These are phyloP conservation scores for Cryptus viduatorius DNA, from an alignment of 2,888 invertebrate genomes.

Conservation along the genomic window DNA sequence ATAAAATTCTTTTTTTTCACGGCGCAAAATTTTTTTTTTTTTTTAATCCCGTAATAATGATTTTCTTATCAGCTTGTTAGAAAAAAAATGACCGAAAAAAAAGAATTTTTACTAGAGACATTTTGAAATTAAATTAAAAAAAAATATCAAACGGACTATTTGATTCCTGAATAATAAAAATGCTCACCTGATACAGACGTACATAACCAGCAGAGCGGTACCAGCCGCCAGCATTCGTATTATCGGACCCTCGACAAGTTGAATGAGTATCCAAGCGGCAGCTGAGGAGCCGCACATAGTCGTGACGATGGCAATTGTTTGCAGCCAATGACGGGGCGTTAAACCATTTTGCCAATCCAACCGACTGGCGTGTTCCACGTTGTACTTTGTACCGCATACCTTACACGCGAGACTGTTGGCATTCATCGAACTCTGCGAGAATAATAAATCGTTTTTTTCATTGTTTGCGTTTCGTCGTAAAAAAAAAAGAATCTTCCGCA, in stretches of 20 bases:
- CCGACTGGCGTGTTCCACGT: conserved; percentile 91
- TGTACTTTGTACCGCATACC: conserved; percentile 94
- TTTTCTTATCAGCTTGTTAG: too few species aligned
- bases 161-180: not conserved
- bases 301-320: conserved; percentile 92
- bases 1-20: too few species aligned
- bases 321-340: conserved; percentile 93
- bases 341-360: conserved; percentile 94
- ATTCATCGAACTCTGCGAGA: conserved; percentile 88
- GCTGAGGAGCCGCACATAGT: conserved; percentile 92
- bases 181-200: conserved; percentile 92
- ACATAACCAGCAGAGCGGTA: conserved; percentile 92
- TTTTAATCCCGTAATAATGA: too few species aligned
- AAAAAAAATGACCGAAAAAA: too few species aligned
- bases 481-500: not conserved
- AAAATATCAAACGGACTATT: too few species aligned
- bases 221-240: conserved; percentile 93
- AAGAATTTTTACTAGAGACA: too few species aligned
- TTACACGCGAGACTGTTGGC: conserved; percentile 91
- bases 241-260: conserved; percentile 91
- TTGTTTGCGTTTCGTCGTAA: not conserved
- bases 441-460: conserved; percentile 64
- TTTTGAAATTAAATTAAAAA: too few species aligned
- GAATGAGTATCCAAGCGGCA: conserved; percentile 92
- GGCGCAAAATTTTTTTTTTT: too few species aligned